phyloP scores from a whole-genome alignment of 2,797 vertebrate species.

The Periophthalmus magnuspinnatus region DNA sequence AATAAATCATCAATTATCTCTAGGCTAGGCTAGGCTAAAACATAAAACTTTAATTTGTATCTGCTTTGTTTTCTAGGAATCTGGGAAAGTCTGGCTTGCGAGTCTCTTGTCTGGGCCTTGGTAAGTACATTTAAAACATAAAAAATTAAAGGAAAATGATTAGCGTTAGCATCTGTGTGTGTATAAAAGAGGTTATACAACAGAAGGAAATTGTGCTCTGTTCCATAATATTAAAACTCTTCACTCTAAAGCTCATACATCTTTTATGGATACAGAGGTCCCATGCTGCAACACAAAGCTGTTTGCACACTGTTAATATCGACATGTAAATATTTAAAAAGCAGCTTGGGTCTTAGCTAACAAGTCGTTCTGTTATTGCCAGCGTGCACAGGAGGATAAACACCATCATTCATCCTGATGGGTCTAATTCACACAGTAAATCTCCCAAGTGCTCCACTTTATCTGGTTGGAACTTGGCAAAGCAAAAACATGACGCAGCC shows the following conservation, averaged over 20 bases:
- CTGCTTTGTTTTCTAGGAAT: constrained; percentile 81
- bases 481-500: constrained; percentile 2
- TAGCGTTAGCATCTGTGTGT: constrained; percentile 24
- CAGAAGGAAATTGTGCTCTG: constrained; percentile 4
- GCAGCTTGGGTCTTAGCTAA: constrained; percentile 40
- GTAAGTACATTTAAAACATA: constrained; percentile 81
- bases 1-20: neutral
- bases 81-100: constrained; percentile 96
- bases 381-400: constrained; percentile 29
- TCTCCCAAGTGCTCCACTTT: constrained; percentile 2
- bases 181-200: constrained; percentile 6
- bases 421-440: constrained; percentile 28
- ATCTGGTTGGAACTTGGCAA: constrained; percentile 15
- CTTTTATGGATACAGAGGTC: constrained; percentile 39
- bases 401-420: constrained; percentile 24
- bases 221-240: constrained; percentile 27
- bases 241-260: constrained; percentile 45
- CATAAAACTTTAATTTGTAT: constrained; percentile 7
- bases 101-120: constrained; percentile 95
- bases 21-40: no score
- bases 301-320: constrained; percentile 46
- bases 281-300: constrained; percentile 30
- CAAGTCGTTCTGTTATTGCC: constrained; percentile 46
- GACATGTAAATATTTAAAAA: constrained; percentile 58
- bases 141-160: constrained; percentile 40